phyloP scores from a whole-genome alignment of 2,888 invertebrate species.

The Chrysotoxum bicinctum region DNA sequence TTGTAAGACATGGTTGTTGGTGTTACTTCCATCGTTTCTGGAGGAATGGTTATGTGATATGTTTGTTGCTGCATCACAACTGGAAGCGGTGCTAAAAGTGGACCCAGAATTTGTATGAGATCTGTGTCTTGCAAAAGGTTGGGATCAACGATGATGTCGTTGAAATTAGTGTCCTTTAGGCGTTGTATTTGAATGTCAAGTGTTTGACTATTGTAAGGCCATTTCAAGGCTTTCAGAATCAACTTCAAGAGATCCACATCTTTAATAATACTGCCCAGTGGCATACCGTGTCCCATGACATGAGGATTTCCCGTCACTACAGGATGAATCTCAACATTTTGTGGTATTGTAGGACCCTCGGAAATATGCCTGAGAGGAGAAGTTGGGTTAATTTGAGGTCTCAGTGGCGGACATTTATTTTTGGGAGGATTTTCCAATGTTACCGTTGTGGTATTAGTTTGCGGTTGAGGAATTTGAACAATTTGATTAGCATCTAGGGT shows the following conservation, averaged over 20 bases:
- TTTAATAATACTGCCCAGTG: constrained; percentile 80
- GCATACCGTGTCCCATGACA: constrained; percentile 77
- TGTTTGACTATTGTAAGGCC: constrained; percentile 78
- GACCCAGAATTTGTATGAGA: constrained; percentile 80
- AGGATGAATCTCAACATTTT: constrained; percentile 42
- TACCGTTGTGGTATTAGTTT: constrained; percentile 47
- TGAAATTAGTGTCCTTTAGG: constrained; percentile 79
- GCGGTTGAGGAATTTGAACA: background rate
- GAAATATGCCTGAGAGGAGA: constrained; percentile 51
- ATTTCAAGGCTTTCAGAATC: constrained; percentile 81
- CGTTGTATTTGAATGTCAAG: constrained; percentile 78
- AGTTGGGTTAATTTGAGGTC: constrained; percentile 32
- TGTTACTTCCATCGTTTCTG: constrained; percentile 20
- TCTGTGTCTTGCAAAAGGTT: constrained; percentile 80
- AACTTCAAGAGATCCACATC: constrained; percentile 80
- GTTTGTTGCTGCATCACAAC: constrained; percentile 39
- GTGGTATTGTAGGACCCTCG: constrained; percentile 53
- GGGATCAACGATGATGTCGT: constrained; percentile 79
- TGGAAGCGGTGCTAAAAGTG: constrained; percentile 74
- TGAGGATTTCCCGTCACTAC: constrained; percentile 46
- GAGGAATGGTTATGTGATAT: constrained; percentile 55
- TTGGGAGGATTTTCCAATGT: constrained; percentile 50
- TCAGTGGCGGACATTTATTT: background rate
- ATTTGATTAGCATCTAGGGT: constrained; percentile 4
- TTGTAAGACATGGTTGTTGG: constrained; percentile 79